Evolutionary conservation across 2,113 vertebrate species (phyloP).

Genomic region (Lasiurus borealis): DNA sequence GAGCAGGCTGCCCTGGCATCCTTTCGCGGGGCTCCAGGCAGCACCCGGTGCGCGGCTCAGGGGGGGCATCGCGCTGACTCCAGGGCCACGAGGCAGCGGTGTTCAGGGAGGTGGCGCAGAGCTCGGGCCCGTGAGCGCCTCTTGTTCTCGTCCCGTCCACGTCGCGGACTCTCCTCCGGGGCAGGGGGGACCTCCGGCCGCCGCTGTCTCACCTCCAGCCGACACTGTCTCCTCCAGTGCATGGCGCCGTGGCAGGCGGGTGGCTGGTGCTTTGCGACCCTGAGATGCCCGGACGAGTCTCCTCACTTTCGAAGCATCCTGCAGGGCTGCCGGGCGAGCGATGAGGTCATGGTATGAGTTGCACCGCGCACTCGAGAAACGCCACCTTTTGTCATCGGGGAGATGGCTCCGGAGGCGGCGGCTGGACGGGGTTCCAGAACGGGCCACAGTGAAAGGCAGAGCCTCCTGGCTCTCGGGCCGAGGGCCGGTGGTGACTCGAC

Average conservation of each 20-base stretch:
- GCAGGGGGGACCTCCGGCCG: background rate
- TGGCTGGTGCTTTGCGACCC: background rate
- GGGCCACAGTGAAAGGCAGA: fast-evolving
- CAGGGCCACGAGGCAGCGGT: background rate
- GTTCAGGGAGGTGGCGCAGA: background rate
- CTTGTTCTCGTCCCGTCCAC: background rate
- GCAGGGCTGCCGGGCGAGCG: background rate
- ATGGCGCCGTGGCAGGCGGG: fast-evolving
- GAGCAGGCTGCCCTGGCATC: fast-evolving
- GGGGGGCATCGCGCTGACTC: too few species aligned
- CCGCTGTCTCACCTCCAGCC: background rate
- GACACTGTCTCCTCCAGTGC: background rate
- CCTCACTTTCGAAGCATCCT: background rate
- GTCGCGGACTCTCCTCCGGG: fast-evolving
- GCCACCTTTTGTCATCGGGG: background rate
- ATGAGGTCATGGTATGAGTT: background rate
- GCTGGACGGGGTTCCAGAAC: background rate
- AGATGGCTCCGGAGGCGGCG: background rate
- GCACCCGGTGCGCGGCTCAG: fast-evolving
- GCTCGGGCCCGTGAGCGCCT: fast-evolving
- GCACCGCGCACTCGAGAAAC: too few species aligned
- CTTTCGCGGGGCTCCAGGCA: background rate
- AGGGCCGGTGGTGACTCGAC: too few species aligned
- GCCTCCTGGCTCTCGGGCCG: fast-evolving
- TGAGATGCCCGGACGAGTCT: background rate